Evolutionary conservation across 2,888 invertebrate genomes (phyloP).

Genomic region (Acrobasis repandana): DNA sequence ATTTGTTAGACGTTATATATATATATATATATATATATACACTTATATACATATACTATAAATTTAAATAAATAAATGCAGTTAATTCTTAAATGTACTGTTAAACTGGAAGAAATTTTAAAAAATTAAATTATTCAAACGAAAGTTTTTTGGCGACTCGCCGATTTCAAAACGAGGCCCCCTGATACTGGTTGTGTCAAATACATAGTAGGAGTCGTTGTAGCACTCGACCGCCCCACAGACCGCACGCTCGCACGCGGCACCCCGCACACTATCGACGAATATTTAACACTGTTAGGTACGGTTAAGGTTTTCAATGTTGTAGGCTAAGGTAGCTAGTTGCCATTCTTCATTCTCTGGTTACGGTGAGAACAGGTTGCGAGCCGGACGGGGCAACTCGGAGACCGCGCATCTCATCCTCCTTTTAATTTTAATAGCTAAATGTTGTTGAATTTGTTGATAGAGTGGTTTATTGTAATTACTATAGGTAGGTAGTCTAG

Average conservation of each 20-base stretch:
- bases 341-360: slow-evolving; percentile 55
- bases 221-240: slow-evolving; percentile 31
- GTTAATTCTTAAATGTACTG: no score
- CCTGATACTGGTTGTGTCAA: slow-evolving; percentile 47
- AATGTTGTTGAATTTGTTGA: slow-evolving; percentile 82
- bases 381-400: slow-evolving; percentile 34
- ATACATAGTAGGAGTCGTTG: slow-evolving; percentile 39
- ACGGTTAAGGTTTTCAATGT: slow-evolving; percentile 63
- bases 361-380: slow-evolving; percentile 36
- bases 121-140: no score
- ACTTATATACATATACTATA: no score
- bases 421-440: slow-evolving; percentile 79
- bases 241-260: slow-evolving; percentile 34
- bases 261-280: slow-evolving; percentile 35
- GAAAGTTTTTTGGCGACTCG: neutral
- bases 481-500: slow-evolving; percentile 71
- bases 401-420: slow-evolving; percentile 54
- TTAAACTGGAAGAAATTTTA: no score
- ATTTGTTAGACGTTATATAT: no score
- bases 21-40: no score
- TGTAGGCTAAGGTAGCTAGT: slow-evolving; percentile 71
- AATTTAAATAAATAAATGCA: no score
- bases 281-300: slow-evolving; percentile 48
- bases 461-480: slow-evolving; percentile 78
- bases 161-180: slow-evolving; percentile 18